Conservation (phyloP, 2,113 vertebrate genomes). For the Carassius carassius region DNA sequence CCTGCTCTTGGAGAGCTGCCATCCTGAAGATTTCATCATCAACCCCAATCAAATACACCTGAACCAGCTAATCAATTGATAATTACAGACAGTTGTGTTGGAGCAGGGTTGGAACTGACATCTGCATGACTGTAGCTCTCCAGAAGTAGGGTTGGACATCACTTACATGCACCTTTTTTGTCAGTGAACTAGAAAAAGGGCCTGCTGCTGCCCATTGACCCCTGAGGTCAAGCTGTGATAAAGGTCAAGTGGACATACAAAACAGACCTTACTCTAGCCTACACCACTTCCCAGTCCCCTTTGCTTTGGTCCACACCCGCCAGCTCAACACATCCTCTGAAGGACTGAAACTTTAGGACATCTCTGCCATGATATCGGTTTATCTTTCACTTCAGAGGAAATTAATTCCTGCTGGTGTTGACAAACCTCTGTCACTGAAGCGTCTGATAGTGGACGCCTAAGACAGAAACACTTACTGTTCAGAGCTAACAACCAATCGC, state of each 20-base stretch:
- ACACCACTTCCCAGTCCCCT: constrained; percentile 55
- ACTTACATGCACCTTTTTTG: background rate
- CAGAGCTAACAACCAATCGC: constrained; percentile 1
- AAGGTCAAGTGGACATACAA: constrained; percentile 68
- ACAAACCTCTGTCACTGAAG: constrained; percentile 16
- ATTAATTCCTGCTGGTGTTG: background rate
- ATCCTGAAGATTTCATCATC: too few species aligned
- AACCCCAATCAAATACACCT: too few species aligned
- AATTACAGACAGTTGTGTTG: too few species aligned
- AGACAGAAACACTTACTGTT: constrained; percentile 11
- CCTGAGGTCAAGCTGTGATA: constrained; percentile 64
- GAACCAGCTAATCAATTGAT: too few species aligned
- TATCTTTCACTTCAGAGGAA: constrained; percentile 16
- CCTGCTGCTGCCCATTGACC: constrained; percentile 27
- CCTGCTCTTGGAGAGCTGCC: too few species aligned
- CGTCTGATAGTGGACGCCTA: background rate
- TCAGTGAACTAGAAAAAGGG: constrained; percentile 24
- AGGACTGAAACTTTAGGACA: background rate
- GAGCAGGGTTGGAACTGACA: too few species aligned
- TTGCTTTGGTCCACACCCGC: constrained; percentile 53
- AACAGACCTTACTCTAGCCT: constrained; percentile 54
- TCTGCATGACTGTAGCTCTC: too few species aligned
- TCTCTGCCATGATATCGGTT: background rate
- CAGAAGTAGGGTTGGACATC: too few species aligned
- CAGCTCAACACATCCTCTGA: constrained; percentile 42